phyloP scores from a whole-genome alignment of 2,797 vertebrate genomes.

The Chanos chanos region DNA sequence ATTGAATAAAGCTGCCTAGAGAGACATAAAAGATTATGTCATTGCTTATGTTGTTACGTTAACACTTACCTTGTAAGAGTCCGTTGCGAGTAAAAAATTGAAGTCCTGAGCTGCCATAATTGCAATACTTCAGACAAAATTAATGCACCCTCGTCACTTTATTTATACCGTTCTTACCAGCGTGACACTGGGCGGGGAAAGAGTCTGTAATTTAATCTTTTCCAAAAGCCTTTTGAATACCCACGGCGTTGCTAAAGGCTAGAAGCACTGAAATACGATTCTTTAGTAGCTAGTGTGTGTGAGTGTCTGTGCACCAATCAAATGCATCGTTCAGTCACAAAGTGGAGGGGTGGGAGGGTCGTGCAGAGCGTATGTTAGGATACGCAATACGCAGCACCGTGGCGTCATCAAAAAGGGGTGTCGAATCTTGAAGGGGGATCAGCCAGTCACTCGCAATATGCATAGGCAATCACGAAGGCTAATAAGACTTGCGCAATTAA shows the following conservation, averaged over 20 bases:
- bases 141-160: background rate
- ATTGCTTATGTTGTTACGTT: too few species aligned
- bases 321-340: constrained; percentile 9
- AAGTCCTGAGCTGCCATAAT: constrained; percentile 72
- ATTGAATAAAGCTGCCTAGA: background rate
- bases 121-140: constrained; percentile 30
- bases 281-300: background rate
- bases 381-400: background rate
- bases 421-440: too few species aligned
- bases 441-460: too few species aligned
- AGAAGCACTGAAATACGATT: constrained; percentile 5
- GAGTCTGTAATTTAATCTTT: background rate
- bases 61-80: constrained; percentile 74
- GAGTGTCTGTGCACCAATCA: background rate
- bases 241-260: too few species aligned
- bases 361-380: background rate
- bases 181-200: constrained; percentile 2
- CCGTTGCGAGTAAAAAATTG: constrained; percentile 74
- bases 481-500: too few species aligned
- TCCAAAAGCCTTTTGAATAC: background rate
- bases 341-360: constrained; percentile 9
- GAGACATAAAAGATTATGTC: too few species aligned
- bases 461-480: too few species aligned
- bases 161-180: constrained; percentile 5
- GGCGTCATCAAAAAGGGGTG: background rate